Evolutionary conservation across 1,140 invertebrate genomes (phyloP).

Genomic region (Ceratina australensis): DNA sequence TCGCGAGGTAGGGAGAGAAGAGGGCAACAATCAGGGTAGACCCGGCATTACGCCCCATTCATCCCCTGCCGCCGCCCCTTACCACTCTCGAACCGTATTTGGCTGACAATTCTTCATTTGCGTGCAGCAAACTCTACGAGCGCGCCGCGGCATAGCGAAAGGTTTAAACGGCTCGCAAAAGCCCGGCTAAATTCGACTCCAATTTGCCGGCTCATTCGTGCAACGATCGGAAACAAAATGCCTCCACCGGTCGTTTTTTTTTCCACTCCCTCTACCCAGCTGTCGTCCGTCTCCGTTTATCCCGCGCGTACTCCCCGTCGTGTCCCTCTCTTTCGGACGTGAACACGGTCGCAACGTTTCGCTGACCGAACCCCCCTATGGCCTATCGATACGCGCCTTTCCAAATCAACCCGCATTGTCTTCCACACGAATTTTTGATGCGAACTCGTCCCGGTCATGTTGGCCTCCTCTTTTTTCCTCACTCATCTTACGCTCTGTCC

Average conservation of each 20-base stretch:
- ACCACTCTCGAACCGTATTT: slow-evolving; percentile 70
- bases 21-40: slow-evolving; percentile 77
- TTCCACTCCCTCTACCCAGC: slow-evolving; percentile 3
- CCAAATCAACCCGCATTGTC: slow-evolving; percentile 46
- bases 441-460: background rate
- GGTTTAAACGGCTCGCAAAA: slow-evolving; percentile 66
- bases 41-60: slow-evolving; percentile 79
- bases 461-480: background rate
- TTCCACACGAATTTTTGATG: slow-evolving; percentile 41
- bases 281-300: too few species aligned
- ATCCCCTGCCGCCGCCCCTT: slow-evolving; percentile 67
- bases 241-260: slow-evolving; percentile 21
- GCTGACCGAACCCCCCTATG: slow-evolving; percentile 34
- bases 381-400: slow-evolving; percentile 37
- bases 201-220: slow-evolving; percentile 51
- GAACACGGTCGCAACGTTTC: slow-evolving; percentile 21
- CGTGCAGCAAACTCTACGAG: slow-evolving; percentile 73
- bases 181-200: slow-evolving; percentile 41
- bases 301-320: background rate
- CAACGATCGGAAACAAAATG: slow-evolving; percentile 52
- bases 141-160: slow-evolving; percentile 64
- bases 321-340: background rate
- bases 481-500: background rate
- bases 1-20: slow-evolving; percentile 62
- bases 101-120: slow-evolving; percentile 80